Evolutionary conservation across 2,797 vertebrate genomes (phyloP), one percentile per base, ranked within the genome.

Genomic region (Anolis apletophallus): DNA sequence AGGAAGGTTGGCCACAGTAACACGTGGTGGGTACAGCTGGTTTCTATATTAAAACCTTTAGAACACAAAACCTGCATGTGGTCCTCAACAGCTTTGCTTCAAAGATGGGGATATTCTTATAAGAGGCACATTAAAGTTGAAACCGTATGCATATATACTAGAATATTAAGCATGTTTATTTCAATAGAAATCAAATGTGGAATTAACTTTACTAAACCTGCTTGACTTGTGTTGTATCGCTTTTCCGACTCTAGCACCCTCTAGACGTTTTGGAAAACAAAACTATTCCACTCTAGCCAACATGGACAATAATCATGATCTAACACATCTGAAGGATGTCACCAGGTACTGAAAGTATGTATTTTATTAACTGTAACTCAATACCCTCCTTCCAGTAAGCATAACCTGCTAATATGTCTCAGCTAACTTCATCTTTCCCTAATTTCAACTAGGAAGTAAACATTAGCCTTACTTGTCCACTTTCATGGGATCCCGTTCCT

Each of bases 391-490:
- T 55, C 23, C 32, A 40, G 19, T 34, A 75, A 23, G 3, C 23
- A 68, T 29, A 29, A 40, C 16, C 2, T 73, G 72, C 46, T 55
- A 29, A 12, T 5, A 85, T 88, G 64, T 7, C 14, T 80, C 12
- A 2, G 29, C 59, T 81, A 76, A 75, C 7, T 46, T 3, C 9
- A 29, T 76, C 10, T 46, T 57, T 54, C 78, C 23, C 21, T 40
- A 5, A 32, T 9, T 59, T 64, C 3, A 11, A n/a, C 40, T 68
- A 57, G 84, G 78, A 79, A 92, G 83, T 52, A 77, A 0, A 5
- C 2, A 3, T 52, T 54, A 40, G 59, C 92, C 95, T 95, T 96
- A 99, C 98, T 94, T 98, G 85, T 98, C 97, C 23, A 98, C 97
- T 89, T 97, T 95, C 2, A 90, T 95, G 73, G 98, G 95, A 76